Evolutionary conservation across 2,888 invertebrate genomes (phyloP).

Genomic region (Amphimallon solstitiale): DNA sequence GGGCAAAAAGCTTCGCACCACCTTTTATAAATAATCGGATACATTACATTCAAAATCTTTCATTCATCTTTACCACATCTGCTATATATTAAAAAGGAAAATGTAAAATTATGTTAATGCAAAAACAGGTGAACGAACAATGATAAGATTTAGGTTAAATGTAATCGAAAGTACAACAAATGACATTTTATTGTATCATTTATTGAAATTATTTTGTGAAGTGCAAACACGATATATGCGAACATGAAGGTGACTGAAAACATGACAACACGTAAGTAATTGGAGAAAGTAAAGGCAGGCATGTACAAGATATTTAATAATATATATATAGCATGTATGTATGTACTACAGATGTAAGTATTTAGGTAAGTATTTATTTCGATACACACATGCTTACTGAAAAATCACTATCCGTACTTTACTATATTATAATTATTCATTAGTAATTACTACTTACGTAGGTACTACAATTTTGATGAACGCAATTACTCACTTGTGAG

Average conservation of each 20-base stretch:
- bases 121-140: slow-evolving; percentile 26
- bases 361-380: too few species aligned
- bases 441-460: too few species aligned
- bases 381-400: too few species aligned
- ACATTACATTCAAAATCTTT: slow-evolving; percentile 2
- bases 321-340: too few species aligned
- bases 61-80: slow-evolving; percentile 16
- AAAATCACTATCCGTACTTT: too few species aligned
- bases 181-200: slow-evolving; percentile 20
- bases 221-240: slow-evolving; percentile 20
- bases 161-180: slow-evolving; percentile 19
- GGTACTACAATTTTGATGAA: too few species aligned
- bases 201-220: slow-evolving; percentile 22
- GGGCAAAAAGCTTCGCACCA: too few species aligned
- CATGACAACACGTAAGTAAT: slow-evolving; percentile 5
- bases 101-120: slow-evolving; percentile 22
- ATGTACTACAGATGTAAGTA: too few species aligned
- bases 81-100: slow-evolving; percentile 10
- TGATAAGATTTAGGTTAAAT: slow-evolving; percentile 1
- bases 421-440: too few species aligned
- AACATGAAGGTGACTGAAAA: slow-evolving; percentile 15
- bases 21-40: background rate
- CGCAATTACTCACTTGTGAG: too few species aligned
- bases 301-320: too few species aligned
- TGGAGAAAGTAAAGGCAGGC: slow-evolving; percentile 7